Evolutionary conservation across 2,888 invertebrate species (phyloP).

Genomic region (Mimachlamys varia): DNA sequence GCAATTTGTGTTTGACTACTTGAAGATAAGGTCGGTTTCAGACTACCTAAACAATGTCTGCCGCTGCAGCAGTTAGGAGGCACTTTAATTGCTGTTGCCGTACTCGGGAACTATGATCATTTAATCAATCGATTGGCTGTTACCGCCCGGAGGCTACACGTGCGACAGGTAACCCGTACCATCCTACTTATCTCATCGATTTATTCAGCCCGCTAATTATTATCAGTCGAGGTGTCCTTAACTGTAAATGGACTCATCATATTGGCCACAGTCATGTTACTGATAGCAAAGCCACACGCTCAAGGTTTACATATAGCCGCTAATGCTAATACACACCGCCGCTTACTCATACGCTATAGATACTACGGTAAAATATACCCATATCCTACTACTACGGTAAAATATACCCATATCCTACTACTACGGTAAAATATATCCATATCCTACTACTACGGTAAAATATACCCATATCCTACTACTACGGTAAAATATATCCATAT

Average conservation of each 20-base stretch:
- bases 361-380: not conserved
- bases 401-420: not conserved
- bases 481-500: not conserved
- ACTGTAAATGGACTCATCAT: conserved; percentile 31
- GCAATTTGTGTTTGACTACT: conserved; percentile 36
- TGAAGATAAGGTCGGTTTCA: conserved; percentile 17
- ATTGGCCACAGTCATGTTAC: conserved; percentile 21
- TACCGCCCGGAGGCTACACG: conserved; percentile 11
- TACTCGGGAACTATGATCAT: conserved; percentile 30
- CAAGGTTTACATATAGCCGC: not conserved
- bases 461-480: not conserved
- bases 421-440: not conserved
- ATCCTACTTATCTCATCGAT: conserved; percentile 36
- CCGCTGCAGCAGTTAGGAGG: conserved; percentile 4
- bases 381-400: not conserved
- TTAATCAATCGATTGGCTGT: conserved; percentile 34
- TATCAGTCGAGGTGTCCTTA: conserved; percentile 31
- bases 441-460: too few species aligned
- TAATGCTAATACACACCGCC: not conserved
- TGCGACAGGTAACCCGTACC: conserved; percentile 31
- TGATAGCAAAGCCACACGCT: not conserved
- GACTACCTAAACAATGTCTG: not conserved
- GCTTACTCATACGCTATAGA: not conserved
- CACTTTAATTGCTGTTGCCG: conserved; percentile 7
- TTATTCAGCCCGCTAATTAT: conserved; percentile 31